Percentiles rank a stretch among this genome's conserved stretches.
phyloP scores from a whole-genome alignment of 2,888 invertebrate genomes.

The Megastigmus dorsalis region DNA sequence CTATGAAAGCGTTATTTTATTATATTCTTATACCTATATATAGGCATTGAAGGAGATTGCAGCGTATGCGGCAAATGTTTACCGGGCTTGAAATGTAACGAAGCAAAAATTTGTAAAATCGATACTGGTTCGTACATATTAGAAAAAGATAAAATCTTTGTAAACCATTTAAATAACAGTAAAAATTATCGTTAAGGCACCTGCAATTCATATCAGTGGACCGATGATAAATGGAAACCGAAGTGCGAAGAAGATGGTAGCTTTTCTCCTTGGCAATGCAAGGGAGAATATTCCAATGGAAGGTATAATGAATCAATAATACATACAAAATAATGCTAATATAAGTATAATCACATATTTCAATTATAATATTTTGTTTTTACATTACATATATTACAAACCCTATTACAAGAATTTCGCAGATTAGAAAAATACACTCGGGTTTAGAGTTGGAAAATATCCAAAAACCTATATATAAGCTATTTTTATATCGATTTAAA shows the following conservation, averaged over 20 bases:
- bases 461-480: too few species aligned
- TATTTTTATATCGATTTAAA: too few species aligned
- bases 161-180: not conserved
- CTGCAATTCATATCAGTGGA: constrained; percentile 32
- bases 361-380: not conserved
- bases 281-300: constrained; percentile 52
- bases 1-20: too few species aligned
- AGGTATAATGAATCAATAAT: constrained; percentile 36
- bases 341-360: not conserved
- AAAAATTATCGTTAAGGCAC: too few species aligned
- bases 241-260: constrained; percentile 47
- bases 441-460: too few species aligned
- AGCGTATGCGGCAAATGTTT: not conserved
- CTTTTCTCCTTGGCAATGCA: constrained; percentile 53
- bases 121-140: not conserved
- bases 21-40: too few species aligned
- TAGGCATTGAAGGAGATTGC: not conserved
- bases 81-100: constrained; percentile 22
- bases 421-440: too few species aligned
- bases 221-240: constrained; percentile 44
- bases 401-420: too few species aligned
- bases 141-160: not conserved
- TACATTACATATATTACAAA: too few species aligned
- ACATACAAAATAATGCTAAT: not conserved
- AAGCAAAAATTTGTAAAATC: constrained; percentile 13